These are phyloP conservation scores for Arctia plantaginis DNA, from an alignment of 2,888 invertebrate genomes.

Conservation along the genomic window DNA sequence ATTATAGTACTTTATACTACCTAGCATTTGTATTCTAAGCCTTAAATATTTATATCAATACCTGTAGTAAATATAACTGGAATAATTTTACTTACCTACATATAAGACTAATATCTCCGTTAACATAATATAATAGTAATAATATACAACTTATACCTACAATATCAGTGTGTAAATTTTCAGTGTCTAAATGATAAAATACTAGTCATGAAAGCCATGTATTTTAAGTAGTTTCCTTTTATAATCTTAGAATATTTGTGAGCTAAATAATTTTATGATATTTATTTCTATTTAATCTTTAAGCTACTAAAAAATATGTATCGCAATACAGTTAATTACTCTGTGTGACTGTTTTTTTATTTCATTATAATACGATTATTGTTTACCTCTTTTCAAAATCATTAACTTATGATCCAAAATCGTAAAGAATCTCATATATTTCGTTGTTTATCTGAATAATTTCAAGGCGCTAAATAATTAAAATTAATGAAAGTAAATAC, in stretches of 20 bases:
- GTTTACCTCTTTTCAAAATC: too few relatives aligned
- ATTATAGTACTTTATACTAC: neutral
- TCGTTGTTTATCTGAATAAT: too few relatives aligned
- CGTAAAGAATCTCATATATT: too few relatives aligned
- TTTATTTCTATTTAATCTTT: neutral
- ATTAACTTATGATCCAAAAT: too few relatives aligned
- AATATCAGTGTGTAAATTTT: constrained; percentile 40
- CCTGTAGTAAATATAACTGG: constrained; percentile 28
- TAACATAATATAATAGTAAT: constrained; percentile 36
- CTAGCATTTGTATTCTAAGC: neutral
- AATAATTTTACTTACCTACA: constrained; percentile 39
- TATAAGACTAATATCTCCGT: constrained; percentile 35
- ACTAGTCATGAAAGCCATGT: constrained; percentile 18
- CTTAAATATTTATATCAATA: constrained; percentile 17
- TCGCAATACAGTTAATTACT: neutral
- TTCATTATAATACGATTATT: neutral
- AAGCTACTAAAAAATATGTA: too few relatives aligned
- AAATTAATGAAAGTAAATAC: too few relatives aligned
- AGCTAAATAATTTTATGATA: neutral
- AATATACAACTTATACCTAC: constrained; percentile 33
- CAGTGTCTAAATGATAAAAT: constrained; percentile 39
- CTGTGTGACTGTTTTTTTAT: neutral
- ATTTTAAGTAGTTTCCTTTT: constrained; percentile 16
- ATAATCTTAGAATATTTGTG: neutral
- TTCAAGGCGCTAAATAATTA: too few relatives aligned